Evolutionary conservation across 2,888 invertebrate species (phyloP).

Genomic region (Hirtodrosophila duncani): DNA sequence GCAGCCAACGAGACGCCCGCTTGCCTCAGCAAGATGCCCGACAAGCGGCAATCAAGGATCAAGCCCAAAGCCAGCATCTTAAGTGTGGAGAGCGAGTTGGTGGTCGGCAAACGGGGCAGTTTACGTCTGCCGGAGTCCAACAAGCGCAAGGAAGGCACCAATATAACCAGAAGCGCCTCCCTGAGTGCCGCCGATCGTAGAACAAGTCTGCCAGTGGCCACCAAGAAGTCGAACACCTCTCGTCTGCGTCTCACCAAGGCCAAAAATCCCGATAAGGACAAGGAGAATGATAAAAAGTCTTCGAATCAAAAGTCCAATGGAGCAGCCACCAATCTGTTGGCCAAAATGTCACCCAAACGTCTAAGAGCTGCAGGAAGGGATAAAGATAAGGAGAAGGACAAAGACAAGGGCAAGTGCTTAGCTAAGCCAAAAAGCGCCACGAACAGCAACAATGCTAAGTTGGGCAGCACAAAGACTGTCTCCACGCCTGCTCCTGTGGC

Average conservation of each 20-base stretch:
- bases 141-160: slow-evolving; percentile 36
- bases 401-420: slow-evolving; percentile 19
- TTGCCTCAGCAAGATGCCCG: slow-evolving; percentile 79
- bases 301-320: slow-evolving; percentile 50
- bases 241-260: slow-evolving; percentile 43
- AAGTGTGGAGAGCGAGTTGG: slow-evolving; percentile 77
- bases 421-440: slow-evolving; percentile 13
- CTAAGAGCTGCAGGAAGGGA: slow-evolving; percentile 37
- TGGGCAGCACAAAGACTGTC: slow-evolving; percentile 26
- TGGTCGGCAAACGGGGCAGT: slow-evolving; percentile 64
- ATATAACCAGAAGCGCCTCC: slow-evolving; percentile 64
- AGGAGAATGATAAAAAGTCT: slow-evolving; percentile 49
- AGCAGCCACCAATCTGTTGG: slow-evolving; percentile 43
- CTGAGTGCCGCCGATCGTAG: slow-evolving; percentile 63
- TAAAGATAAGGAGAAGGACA: slow-evolving; percentile 34
- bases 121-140: slow-evolving; percentile 47
- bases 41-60: slow-evolving; percentile 63
- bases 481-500: slow-evolving; percentile 1
- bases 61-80: slow-evolving; percentile 75
- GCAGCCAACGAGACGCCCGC: slow-evolving; percentile 78
- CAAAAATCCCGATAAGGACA: slow-evolving; percentile 52
- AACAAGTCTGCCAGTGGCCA: slow-evolving; percentile 40
- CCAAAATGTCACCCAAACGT: slow-evolving; percentile 70
- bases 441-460: slow-evolving; percentile 20
- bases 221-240: slow-evolving; percentile 27